Base-by-base conservation (phyloP, 2,797 vertebrate species). In the Sciurus carolinensis region DNA sequence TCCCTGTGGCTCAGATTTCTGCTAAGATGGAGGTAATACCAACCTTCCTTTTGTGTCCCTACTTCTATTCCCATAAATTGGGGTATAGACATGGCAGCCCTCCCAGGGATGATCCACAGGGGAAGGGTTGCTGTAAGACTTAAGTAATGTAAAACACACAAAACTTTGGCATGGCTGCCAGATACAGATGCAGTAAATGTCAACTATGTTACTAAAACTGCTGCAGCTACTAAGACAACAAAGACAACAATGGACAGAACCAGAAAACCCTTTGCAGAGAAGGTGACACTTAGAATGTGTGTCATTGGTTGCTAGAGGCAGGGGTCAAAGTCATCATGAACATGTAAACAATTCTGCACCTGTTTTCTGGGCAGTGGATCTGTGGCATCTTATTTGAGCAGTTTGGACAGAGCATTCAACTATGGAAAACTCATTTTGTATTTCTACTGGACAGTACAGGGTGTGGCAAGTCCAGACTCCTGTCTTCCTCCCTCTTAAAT, bases 361-460 rank as follows among this genome's bases (percentile, higher is more conserved):
- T 97, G 96, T 82, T 92, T 94, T 95, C 33, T 86, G 75, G 54
- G 82, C 66, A 66, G 69, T n/a, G 14, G 64, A 64, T 66, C 33
- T 66, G 17, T 39, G 62, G 91, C 91, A 92, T 88, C 87, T 96
- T 96, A 81, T 93, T 96, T 97, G 93, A 93, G 44, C 62, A 36
- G n/a, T 96, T 89, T 90, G 81, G 77, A 96, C 22, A 96, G 95
- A 93, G 95, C 81, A 86, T 94, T 90, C 67, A 90, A 93, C 90
- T 82, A 93, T 13, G 95, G 95, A 95, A 97, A 97, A 92, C 83
- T 3, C 97, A 94, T 30, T 87, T 50, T 97, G 71, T 93, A 67
- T 97, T 96, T 97, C 93, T 44, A 79, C 62, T 42, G 42, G 67
- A 77, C 47, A 86, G 67, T 26, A 73, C 64, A 88, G 91, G 36